Conservation (phyloP, 2,113 vertebrate genomes). For the Macrotis lagotis region DNA sequence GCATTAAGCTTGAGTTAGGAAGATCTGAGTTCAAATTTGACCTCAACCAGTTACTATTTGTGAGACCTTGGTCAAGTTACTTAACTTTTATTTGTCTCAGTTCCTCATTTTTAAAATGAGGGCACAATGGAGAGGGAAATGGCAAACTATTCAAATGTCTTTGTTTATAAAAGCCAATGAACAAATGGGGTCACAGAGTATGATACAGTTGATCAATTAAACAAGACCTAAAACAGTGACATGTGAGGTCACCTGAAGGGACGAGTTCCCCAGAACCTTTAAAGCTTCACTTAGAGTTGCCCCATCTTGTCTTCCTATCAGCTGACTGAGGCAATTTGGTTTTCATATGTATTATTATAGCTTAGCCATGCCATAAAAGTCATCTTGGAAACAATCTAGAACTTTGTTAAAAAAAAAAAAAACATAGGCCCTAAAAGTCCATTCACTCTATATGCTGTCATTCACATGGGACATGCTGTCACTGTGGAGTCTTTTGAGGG, state of each 20-base stretch:
- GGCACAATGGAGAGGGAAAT: not conserved
- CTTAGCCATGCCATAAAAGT: not conserved
- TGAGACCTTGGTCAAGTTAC: not conserved
- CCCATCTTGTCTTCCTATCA: not conserved
- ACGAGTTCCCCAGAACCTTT: not conserved
- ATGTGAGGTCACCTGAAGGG: not conserved
- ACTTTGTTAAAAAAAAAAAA: not conserved
- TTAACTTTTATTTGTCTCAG: not conserved
- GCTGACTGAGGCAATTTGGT: not conserved
- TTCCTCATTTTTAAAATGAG: not conserved
- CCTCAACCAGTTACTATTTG: not conserved
- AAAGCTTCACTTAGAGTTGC: not conserved
- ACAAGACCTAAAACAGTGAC: not conserved
- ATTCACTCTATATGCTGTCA: not conserved
- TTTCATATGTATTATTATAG: not conserved
- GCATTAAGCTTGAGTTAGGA: not conserved
- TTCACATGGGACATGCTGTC: not conserved
- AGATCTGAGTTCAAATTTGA: not conserved
- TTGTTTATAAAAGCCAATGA: not conserved
- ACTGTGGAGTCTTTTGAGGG: not conserved
- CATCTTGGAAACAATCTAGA: slow-evolving; percentile 5
- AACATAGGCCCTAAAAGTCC: not conserved
- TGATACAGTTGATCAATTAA: not conserved
- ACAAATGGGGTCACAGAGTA: not conserved
- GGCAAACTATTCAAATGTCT: not conserved